Evolutionary conservation across 1,140 invertebrate genomes (phyloP).

Genomic region (Drosophila varians): DNA sequence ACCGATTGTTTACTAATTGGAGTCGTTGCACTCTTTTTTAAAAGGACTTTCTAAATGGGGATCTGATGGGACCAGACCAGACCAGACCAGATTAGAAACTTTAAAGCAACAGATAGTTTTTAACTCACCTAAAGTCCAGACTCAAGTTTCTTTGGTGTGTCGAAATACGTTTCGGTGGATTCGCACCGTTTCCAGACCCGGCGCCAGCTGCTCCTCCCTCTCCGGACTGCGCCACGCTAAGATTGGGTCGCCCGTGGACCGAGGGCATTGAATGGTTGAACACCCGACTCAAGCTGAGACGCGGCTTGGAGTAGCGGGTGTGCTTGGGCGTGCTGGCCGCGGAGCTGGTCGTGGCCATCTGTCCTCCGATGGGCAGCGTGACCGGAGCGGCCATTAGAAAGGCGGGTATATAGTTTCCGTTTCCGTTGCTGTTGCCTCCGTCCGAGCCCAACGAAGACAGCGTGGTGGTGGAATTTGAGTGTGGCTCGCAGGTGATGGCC

Average conservation of each 20-base stretch:
- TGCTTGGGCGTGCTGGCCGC: constrained; percentile 80
- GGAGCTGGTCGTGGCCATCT: constrained; percentile 55
- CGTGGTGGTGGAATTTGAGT: constrained; percentile 44
- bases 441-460: constrained; percentile 56
- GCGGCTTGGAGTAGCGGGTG: constrained; percentile 74
- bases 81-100: too few relatives aligned
- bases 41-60: background rate
- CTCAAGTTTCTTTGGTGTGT: constrained; percentile 91
- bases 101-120: too few relatives aligned
- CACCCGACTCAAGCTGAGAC: constrained; percentile 75
- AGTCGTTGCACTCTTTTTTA: constrained; percentile 9
- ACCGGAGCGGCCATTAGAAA: constrained; percentile 67
- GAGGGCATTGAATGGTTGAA: constrained; percentile 84
- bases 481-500: constrained; percentile 34
- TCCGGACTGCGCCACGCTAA: constrained; percentile 61
- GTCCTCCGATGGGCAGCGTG: constrained; percentile 64
- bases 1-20: background rate
- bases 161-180: constrained; percentile 86
- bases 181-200: constrained; percentile 38
- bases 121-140: constrained; percentile 88
- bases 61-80: background rate
- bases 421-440: constrained; percentile 14
- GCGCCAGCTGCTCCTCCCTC: constrained; percentile 21
- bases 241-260: constrained; percentile 86
- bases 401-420: constrained; percentile 61